phyloP scores from a whole-genome alignment of 2,888 invertebrate species.

The Melolontha melolontha region DNA sequence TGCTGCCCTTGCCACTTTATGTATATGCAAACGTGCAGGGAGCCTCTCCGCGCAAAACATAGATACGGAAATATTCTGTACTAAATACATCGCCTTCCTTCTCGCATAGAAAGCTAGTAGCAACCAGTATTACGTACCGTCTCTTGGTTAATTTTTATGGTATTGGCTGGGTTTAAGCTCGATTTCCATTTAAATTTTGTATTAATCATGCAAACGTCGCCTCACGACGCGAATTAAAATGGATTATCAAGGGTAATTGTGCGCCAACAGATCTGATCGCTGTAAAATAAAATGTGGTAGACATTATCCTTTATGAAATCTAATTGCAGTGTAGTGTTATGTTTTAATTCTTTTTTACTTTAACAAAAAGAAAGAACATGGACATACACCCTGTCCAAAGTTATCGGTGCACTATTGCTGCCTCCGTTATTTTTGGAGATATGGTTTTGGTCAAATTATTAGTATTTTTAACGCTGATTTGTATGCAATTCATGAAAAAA shows the following conservation, averaged over 20 bases:
- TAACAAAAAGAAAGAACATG: too few species aligned
- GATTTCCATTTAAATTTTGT: constrained; percentile 24
- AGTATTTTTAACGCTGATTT: too few species aligned
- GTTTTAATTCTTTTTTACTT: too few species aligned
- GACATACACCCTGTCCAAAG: too few species aligned
- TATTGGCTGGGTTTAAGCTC: constrained; percentile 8
- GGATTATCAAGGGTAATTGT: constrained; percentile 1
- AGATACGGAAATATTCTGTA: background rate
- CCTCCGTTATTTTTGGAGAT: too few species aligned
- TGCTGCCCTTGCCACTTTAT: background rate
- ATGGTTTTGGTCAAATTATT: too few species aligned
- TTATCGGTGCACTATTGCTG: too few species aligned
- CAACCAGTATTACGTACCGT: too few species aligned
- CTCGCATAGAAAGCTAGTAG: too few species aligned
- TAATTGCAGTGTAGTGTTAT: background rate
- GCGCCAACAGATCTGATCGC: background rate
- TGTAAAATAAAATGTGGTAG: background rate
- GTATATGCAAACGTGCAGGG: background rate
- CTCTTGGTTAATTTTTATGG: constrained; percentile 15
- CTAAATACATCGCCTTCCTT: background rate
- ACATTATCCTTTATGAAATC: background rate
- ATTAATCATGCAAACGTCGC: constrained; percentile 15
- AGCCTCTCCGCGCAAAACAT: background rate
- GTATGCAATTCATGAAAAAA: too few species aligned
- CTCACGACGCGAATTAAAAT: constrained; percentile 10